Base-by-base conservation (phyloP, 1,140 invertebrate species). In the Drosophila bocqueti region DNA sequence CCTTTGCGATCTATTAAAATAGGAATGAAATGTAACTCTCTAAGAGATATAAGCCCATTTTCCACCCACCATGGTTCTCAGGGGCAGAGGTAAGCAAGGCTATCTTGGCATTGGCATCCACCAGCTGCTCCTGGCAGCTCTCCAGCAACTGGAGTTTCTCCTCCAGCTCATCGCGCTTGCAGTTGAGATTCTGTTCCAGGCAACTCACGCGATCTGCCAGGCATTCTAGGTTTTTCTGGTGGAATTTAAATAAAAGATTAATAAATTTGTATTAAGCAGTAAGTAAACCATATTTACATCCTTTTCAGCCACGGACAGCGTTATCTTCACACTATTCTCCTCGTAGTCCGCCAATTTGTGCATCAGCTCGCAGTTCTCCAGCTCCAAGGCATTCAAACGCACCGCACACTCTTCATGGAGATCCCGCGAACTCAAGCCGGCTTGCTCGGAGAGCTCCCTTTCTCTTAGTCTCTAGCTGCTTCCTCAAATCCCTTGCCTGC, bases 1-100 rank as follows among this genome's bases (percentile, higher is more conserved):
- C 94, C 94, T 92, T 93, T 93, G 57, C 83, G 89, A 54, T 92
- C 92, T 90, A 16, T 11, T 2, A 16, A 66, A 24, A 10, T 21
- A 0, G 13, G 4, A 15, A 55, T 69, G 54, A 5, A 16, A 40
- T 11, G 42, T 3, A 4, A n/a, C 26, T 24, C 3, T 15, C 6
- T 24, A 11, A 5, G 18, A 7, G 4, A 7, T 16, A 16, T 5
- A 21, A n/a, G 2, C 1, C 34, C 13, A 0, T 26, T 10, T 15
- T n/a, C 1, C 8, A 8, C 8, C 0, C 67, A 90, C 92, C 92
- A 77, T 79, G 81, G 16, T 80, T 63, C 43, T 92, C 83, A 0
- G 89, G 86, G 0, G 79, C 66, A 16, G 67, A 76, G 11, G 72
- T 81, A 0, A 93, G 62, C 49, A 90, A 16, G 0, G 86, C 82